phyloP scores from a whole-genome alignment of 2,888 invertebrate genomes.

The Synanthedon myopaeformis region DNA sequence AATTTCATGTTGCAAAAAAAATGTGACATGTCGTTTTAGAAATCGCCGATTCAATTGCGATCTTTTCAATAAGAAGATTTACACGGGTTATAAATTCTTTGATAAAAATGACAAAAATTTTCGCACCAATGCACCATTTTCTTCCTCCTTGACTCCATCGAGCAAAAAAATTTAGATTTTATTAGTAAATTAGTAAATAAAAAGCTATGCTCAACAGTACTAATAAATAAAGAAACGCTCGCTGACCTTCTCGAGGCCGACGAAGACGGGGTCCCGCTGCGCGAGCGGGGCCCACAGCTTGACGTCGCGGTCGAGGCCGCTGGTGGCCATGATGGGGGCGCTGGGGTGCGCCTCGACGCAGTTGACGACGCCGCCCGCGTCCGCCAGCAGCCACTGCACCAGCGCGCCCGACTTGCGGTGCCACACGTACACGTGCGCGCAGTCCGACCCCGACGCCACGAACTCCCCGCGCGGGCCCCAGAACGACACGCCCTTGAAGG shows the following conservation, averaged over 20 bases:
- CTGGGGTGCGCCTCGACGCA: conserved; percentile 92
- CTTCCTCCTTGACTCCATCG: too few relatives aligned
- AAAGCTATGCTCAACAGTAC: too few relatives aligned
- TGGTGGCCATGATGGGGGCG: conserved; percentile 88
- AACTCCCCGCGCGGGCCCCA: conserved; percentile 93
- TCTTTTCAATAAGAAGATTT: too few relatives aligned
- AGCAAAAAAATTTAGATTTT: too few relatives aligned
- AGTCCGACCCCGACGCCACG: conserved; percentile 93
- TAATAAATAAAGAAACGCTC: not conserved
- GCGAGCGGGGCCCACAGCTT: conserved; percentile 91
- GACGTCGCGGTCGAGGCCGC: conserved; percentile 91
- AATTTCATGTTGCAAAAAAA: too few relatives aligned
- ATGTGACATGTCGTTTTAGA: too few relatives aligned
- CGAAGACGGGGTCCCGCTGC: conserved; percentile 68
- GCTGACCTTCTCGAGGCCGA: conserved; percentile 58
- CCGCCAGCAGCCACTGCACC: conserved; percentile 89
- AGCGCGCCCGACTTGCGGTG: conserved; percentile 88
- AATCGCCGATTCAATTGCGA: too few relatives aligned
- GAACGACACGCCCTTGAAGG: conserved; percentile 92
- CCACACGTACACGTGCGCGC: conserved; percentile 90
- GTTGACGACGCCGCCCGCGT: conserved; percentile 89
- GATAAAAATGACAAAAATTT: too few relatives aligned
- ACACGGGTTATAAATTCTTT: too few relatives aligned
- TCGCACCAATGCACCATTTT: too few relatives aligned
- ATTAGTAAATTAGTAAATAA: too few relatives aligned